A percentile compares a stretch with the other conserved stretches of the same genome.
Conservation (phyloP, 2,113 vertebrate species). For the Catharus minimus region DNA sequence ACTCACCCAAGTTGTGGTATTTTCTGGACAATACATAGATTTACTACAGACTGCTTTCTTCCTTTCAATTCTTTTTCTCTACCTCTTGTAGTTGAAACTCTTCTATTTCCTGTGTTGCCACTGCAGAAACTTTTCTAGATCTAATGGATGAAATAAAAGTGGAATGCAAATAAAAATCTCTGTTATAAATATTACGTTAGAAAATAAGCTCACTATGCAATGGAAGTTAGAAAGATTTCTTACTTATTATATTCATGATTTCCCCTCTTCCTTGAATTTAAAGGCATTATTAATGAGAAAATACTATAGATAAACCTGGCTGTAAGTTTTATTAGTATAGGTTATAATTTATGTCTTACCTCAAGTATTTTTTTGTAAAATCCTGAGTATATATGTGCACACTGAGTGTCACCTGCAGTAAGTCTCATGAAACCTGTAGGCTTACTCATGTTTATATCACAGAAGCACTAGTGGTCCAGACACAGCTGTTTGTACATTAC, state of each 20-base stretch:
- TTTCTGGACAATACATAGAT: constrained; percentile 17
- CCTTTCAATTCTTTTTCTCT: neutral
- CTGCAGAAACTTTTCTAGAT: constrained; percentile 15
- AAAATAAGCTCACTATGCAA: neutral
- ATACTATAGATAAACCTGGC: neutral
- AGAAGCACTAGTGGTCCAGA: neutral
- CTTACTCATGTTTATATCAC: neutral
- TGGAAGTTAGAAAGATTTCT: neutral
- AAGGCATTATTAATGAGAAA: constrained; percentile 30
- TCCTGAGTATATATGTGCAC: neutral
- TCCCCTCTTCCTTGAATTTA: neutral
- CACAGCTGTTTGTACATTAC: neutral
- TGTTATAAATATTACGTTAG: neutral
- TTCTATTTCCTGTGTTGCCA: constrained; percentile 13
- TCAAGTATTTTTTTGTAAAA: neutral
- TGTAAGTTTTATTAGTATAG: neutral
- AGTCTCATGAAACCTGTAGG: neutral
- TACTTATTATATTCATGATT: neutral
- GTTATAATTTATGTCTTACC: neutral
- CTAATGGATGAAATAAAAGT: constrained; percentile 44
- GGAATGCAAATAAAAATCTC: neutral
- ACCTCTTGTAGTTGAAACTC: constrained; percentile 22
- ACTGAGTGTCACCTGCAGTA: neutral
- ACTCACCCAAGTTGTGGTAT: constrained; percentile 24
- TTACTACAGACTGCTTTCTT: constrained; percentile 1